phyloP scores from a whole-genome alignment of 2,113 vertebrate genomes.

The Dicaeum eximium region DNA sequence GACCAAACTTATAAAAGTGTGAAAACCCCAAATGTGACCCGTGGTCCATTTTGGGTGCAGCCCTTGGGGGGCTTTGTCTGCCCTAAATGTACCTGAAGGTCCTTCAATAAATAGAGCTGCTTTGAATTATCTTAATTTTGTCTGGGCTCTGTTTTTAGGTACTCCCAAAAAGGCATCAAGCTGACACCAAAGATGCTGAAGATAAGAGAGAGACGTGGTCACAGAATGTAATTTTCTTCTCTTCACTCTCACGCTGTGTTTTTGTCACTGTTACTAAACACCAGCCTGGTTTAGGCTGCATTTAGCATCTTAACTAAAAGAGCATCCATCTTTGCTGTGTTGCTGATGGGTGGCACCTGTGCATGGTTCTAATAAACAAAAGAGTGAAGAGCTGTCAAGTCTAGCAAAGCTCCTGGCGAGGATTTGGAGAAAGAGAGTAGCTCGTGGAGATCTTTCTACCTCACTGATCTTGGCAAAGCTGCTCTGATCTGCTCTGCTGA shows the following conservation, averaged over 20 bases:
- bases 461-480: background rate
- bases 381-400: background rate
- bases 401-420: background rate
- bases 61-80: fast-evolving
- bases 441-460: background rate
- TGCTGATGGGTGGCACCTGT: background rate
- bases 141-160: background rate
- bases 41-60: background rate
- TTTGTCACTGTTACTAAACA: background rate
- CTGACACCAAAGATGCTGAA: background rate
- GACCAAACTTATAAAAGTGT: background rate
- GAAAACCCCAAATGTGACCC: background rate
- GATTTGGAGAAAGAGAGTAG: background rate
- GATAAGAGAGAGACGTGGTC: background rate
- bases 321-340: background rate
- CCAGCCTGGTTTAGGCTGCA: background rate
- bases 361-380: background rate
- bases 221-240: background rate
- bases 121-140: too few species aligned
- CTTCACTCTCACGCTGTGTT: background rate
- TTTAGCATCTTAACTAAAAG: background rate
- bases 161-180: background rate
- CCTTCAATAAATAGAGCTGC: background rate
- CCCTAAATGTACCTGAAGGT: fast-evolving
- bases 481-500: background rate